Percentiles rank a stretch among this genome's conserved stretches.
phyloP scores from a whole-genome alignment of 2,113 vertebrate species.

The Scomber colias region DNA sequence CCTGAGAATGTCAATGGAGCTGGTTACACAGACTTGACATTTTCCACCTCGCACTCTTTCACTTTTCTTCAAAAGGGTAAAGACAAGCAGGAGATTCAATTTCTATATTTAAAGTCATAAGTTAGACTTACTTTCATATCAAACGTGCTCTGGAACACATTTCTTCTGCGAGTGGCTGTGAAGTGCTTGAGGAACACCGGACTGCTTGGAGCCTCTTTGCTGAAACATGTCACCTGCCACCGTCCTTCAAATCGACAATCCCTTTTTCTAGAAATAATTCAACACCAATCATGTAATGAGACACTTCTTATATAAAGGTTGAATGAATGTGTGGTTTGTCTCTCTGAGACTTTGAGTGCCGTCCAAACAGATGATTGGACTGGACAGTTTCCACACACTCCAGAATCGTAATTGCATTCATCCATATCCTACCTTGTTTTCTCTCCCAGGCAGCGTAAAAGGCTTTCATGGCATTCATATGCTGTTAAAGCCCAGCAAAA shows the following conservation, averaged over 20 bases:
- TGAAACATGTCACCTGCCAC: not conserved
- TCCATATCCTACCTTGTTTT: slow-evolving; percentile 58
- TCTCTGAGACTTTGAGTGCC: not conserved
- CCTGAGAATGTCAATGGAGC: slow-evolving; percentile 77
- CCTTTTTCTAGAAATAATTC: slow-evolving; percentile 16
- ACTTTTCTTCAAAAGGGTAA: slow-evolving; percentile 59
- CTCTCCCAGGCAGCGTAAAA: slow-evolving; percentile 40
- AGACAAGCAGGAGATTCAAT: slow-evolving; percentile 55
- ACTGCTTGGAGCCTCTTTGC: slow-evolving; percentile 1
- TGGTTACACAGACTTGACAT: slow-evolving; percentile 76
- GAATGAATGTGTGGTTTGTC: slow-evolving; percentile 3
- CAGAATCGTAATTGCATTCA: slow-evolving; percentile 57
- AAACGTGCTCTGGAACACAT: slow-evolving; percentile 43
- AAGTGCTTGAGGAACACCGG: not conserved
- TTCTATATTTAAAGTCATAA: slow-evolving; percentile 62
- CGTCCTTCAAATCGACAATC: not conserved
- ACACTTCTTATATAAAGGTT: not conserved
- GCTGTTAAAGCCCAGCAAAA: slow-evolving; percentile 53
- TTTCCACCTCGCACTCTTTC: slow-evolving; percentile 58
- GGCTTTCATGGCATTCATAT: slow-evolving; percentile 57
- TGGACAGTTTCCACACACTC: slow-evolving; percentile 26
- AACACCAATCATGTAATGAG: not conserved
- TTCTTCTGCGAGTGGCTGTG: slow-evolving; percentile 31
- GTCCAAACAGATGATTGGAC: slow-evolving; percentile 14
- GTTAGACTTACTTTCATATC: slow-evolving; percentile 60